Conservation (phyloP, 2,797 vertebrate genomes). For the Syncerus caffer region DNA sequence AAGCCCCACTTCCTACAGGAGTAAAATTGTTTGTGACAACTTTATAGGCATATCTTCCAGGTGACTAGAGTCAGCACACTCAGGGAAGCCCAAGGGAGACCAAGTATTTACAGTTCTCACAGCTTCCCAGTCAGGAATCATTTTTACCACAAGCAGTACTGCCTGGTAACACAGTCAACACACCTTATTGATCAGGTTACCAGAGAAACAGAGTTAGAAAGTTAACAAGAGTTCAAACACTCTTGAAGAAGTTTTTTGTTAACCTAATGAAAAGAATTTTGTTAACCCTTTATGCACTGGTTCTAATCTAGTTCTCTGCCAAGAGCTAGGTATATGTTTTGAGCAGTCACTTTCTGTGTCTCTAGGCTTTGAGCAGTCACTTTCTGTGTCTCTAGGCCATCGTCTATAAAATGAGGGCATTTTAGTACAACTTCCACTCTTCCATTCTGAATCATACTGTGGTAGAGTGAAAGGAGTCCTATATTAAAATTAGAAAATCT, state of each 20-base stretch:
- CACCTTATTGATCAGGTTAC: not conserved
- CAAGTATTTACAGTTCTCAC: not conserved
- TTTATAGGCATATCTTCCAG: not conserved
- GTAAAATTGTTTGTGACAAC: not conserved
- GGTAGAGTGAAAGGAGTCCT: not conserved
- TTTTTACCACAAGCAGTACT: not conserved
- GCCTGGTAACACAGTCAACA: not conserved
- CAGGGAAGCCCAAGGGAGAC: not conserved
- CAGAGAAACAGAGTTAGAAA: not conserved
- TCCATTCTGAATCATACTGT: not conserved
- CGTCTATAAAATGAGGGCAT: not conserved
- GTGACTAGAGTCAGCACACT: not conserved
- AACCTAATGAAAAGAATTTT: not conserved
- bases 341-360: not conserved
- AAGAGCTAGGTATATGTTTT: not conserved
- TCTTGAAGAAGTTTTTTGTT: not conserved
- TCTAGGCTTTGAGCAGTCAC: not conserved
- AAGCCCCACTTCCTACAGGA: not conserved
- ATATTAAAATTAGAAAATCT: not conserved
- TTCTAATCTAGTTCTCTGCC: not conserved
- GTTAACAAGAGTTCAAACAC: not conserved
- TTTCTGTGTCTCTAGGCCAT: not conserved
- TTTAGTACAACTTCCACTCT: not conserved
- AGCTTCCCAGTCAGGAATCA: not conserved
- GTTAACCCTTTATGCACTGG: not conserved